Evolutionary conservation across 2,888 invertebrate genomes (phyloP).

Genomic region (Creontiades dilutus): DNA sequence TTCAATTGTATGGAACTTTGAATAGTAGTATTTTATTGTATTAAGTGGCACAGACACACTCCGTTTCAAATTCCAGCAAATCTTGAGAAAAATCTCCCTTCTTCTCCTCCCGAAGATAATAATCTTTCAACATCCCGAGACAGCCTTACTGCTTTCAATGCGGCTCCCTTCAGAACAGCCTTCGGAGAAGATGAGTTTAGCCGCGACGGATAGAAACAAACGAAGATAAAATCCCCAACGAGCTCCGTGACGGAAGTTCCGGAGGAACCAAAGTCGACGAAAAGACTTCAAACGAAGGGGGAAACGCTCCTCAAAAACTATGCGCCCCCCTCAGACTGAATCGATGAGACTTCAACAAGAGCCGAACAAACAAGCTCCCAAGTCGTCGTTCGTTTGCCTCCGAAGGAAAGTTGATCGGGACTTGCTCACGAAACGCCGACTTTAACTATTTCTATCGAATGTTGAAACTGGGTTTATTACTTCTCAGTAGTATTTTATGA

Average conservation of each 20-base stretch:
- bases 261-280: not conserved
- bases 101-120: too few species aligned
- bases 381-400: not conserved
- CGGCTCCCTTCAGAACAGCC: too few species aligned
- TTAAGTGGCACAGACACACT: too few species aligned
- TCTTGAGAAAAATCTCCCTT: too few species aligned
- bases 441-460: not conserved
- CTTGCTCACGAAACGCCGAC: not conserved
- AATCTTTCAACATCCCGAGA: too few species aligned
- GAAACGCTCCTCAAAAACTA: not conserved
- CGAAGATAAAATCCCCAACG: not conserved
- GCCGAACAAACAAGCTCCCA: constrained; percentile 6
- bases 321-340: not conserved
- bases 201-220: not conserved
- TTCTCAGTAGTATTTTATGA: too few species aligned
- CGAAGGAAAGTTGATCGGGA: not conserved
- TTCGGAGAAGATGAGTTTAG: too few species aligned
- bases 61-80: too few species aligned
- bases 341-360: constrained; percentile 14
- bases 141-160: too few species aligned
- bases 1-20: too few species aligned
- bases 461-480: not conserved
- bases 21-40: too few species aligned
- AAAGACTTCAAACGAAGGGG: constrained; percentile 26
- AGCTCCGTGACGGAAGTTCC: not conserved